Base-by-base conservation (phyloP, 2,888 invertebrate genomes). In the Morpho achilles region DNA sequence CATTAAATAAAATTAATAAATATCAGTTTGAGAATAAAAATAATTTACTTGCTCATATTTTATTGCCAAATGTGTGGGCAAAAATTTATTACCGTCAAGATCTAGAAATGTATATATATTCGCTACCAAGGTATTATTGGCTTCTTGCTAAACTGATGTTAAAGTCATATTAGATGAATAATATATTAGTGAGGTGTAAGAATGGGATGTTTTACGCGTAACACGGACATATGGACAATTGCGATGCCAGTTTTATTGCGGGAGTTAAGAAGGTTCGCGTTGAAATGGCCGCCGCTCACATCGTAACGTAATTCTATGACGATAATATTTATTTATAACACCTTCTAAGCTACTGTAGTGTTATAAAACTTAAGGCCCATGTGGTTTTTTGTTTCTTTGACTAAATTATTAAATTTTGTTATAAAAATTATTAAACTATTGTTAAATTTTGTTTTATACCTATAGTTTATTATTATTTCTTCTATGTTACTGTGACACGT, bases 201-300 rank as follows among this genome's bases (percentile, higher is more conserved):
- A 83, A 87, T 77, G 79, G 79, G 68, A 72, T 74, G 74, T 80
- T 87, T 85, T 87, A 87, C 84, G 87, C 87, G 88, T 89, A 88
- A 88, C 85, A 80, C 87, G 87, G 87, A 88, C 87, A 84, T 84
- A 79, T 87, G 86, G 87, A 88, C 87, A 85, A 86, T 85, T 77
- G 81, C 77, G 76, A 80, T 76, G 80, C 77, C 77, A 77, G 76
- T 83, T 90, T 90, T 88, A 88, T 86, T 83, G 80, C 84, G 79
- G 82, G 83, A 84, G 82, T 83, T 86, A 85, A 86, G 83, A 84
- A 84, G 87, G 78, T 78, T 78, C 77, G 79, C 71, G 80, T 82
- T 82, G 85, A 80, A 73, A 70, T 68, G 77, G 70, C 59, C 47
- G 65, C 32, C 65, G 47, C 40, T 79, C 62, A 85, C 82, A 86